Percentiles rank a stretch among this genome's conserved stretches.
phyloP scores from a whole-genome alignment of 2,797 vertebrate species.

The Coendou prehensilis region DNA sequence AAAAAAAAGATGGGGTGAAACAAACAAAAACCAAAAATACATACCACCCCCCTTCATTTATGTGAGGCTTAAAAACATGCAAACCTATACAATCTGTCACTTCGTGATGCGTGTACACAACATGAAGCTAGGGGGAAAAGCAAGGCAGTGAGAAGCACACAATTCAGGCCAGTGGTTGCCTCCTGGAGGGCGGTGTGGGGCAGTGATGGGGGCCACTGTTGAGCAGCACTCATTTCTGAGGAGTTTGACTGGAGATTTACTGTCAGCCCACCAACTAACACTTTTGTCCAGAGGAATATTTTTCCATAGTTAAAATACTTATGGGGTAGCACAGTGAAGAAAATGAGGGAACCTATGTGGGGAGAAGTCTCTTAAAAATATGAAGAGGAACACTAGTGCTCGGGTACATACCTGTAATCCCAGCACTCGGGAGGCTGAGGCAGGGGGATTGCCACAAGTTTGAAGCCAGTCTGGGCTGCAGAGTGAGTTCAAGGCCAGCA shows the following conservation, averaged over 20 bases:
- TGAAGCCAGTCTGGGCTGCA: not conserved
- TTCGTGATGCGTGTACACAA: not conserved
- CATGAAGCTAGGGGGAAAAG: not conserved
- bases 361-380: not conserved
- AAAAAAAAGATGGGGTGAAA: not conserved
- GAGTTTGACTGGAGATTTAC: not conserved
- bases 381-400: not conserved
- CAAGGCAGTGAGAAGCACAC: not conserved
- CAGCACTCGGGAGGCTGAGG: not conserved
- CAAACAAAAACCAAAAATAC: not conserved
- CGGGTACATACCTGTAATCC: not conserved
- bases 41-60: not conserved
- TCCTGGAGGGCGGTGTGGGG: no score
- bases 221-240: not conserved
- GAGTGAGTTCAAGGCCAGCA: not conserved
- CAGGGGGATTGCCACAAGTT: not conserved
- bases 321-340: not conserved
- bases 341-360: not conserved
- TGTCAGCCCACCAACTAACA: not conserved
- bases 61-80: not conserved
- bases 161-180: not conserved
- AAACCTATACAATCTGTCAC: not conserved
- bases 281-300: not conserved
- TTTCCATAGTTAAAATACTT: not conserved
- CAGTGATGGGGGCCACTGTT: fast-evolving